phyloP scores from a whole-genome alignment of 2,888 invertebrate species.

The Eledone cirrhosa region DNA sequence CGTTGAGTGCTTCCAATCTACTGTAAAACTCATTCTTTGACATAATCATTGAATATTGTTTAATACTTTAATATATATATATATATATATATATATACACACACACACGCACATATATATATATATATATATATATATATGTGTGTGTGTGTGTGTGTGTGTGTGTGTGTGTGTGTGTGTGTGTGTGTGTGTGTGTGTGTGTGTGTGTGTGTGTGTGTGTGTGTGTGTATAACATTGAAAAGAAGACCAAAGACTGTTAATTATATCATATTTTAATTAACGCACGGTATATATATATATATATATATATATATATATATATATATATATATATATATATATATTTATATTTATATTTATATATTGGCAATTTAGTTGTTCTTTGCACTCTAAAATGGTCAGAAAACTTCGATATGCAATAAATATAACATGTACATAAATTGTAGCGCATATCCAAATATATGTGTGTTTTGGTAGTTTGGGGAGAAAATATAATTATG shows the following conservation, averaged over 20 bases:
- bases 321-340: constrained; percentile 27
- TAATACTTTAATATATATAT: not conserved
- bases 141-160: not conserved
- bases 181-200: constrained; percentile 2
- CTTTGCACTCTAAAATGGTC: no score
- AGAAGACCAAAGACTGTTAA: not conserved
- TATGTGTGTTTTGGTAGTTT: no score
- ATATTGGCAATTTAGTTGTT: not conserved
- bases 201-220: constrained; percentile 6
- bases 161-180: not conserved
- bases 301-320: constrained; percentile 8
- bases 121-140: constrained; percentile 1
- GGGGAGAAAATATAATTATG: no score
- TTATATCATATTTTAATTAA: not conserved
- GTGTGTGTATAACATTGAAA: not conserved
- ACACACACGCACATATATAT: not conserved
- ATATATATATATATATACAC: not conserved
- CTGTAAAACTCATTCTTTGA: no score
- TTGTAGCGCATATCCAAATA: no score
- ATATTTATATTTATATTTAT: constrained; percentile 18
- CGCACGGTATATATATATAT: not conserved
- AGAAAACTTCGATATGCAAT: no score
- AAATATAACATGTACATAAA: no score
- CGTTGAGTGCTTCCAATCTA: no score
- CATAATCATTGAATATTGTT: no score